Evolutionary conservation across 2,113 vertebrate species (phyloP).

Genomic region (Callospermophilus lateralis): DNA sequence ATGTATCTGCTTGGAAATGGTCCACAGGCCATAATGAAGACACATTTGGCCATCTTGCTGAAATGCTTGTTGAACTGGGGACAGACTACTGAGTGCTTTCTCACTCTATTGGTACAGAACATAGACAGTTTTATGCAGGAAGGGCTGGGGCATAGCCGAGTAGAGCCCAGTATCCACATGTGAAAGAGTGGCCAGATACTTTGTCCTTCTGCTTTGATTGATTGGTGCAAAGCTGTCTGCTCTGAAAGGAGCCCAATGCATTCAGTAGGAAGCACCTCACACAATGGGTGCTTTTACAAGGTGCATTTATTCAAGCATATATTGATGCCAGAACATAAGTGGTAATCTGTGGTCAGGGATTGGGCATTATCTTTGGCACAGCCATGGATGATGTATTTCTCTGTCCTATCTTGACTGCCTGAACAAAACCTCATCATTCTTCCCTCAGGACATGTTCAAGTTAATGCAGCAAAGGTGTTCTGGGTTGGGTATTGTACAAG

Average conservation of each 20-base stretch:
- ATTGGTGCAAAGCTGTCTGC: neutral
- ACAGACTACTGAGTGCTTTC: neutral
- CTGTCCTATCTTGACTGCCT: neutral
- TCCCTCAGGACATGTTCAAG: neutral
- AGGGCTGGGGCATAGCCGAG: neutral
- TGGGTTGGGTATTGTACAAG: neutral
- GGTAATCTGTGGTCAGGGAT: neutral
- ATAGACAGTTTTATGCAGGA: neutral
- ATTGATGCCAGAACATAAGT: neutral
- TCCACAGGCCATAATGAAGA: neutral
- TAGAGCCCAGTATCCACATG: neutral
- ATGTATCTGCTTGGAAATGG: neutral
- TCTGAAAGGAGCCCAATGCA: neutral
- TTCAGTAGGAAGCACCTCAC: neutral
- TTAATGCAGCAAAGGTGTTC: neutral
- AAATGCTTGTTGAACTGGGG: neutral
- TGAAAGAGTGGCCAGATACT: neutral
- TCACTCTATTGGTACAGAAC: neutral
- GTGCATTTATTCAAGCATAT: neutral
- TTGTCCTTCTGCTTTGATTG: neutral
- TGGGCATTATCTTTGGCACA: neutral
- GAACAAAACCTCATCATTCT: neutral
- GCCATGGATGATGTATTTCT: neutral
- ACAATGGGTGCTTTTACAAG: neutral
- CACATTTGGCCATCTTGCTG: neutral